Base-by-base conservation (phyloP, 1,140 invertebrate genomes). In the Frieseomelitta varia region DNA sequence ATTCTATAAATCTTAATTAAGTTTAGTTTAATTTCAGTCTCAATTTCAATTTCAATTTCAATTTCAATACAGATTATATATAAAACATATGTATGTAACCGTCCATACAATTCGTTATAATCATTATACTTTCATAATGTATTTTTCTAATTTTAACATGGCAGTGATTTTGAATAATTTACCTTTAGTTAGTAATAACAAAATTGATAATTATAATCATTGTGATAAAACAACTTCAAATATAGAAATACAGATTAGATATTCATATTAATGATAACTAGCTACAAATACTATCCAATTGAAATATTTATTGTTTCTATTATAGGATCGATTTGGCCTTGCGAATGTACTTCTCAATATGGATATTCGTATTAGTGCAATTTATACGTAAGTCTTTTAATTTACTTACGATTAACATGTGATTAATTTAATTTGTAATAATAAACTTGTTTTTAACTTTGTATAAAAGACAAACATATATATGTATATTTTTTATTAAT, bases 281-380 rank as follows among this genome's bases (percentile, higher is more conserved):
- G 19, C 19, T 56, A 58, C 8, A 58, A 58, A 58, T 58, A 58
- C 1, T 47, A 47, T 47, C 0, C 39, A 58, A 58, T 24, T 61
- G 10, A 61, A 24, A 34, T 34, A 34, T 67, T 21, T 21, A 24
- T 12, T 55, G 17, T 8, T 71, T 68, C 24, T 19, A 24, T 82
- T 86, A 61, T 56, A 88, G 87, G 39, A 85, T 56, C 65, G 65
- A 68, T 15, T 69, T 6, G 21, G 11, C 71, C 12, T 61, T 58
- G 76, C 75, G 87, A 85, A 88, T 88, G 84, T 85, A 87, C 63
- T 56, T 87, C 78, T 81, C 88, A 87, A 73, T 69, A 86, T 90
- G 88, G 85, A 79, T 89, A 79, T 69, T 90, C 51, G 56, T 84
- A 34, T 73, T 89, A 55, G 47, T 58, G 30, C 77, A 81, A 24